Base-by-base conservation (phyloP, 2,113 vertebrate genomes). In the Catagonus wagneri region DNA sequence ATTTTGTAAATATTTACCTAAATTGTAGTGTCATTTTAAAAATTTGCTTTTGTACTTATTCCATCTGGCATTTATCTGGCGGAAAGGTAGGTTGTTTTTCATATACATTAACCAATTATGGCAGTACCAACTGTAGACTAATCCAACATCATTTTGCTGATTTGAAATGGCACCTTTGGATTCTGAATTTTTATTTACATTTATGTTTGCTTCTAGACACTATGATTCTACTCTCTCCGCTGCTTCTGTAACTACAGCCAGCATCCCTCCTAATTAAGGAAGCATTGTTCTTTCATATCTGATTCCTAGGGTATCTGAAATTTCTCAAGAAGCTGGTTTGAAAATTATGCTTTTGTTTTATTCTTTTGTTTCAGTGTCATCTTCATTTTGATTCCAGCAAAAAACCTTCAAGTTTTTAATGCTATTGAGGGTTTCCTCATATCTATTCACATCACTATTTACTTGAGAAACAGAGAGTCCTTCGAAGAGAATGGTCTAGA, bases 1-100 rank as follows among this genome's bases (percentile, higher is more conserved):
- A 66, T 52, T 93, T 90, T 14, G 44, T 79, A 93, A 91, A 72
- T 54, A 96, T 92, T 93, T 93, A 74, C 81, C 58, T 88, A 88
- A 84, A 89, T 76, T 27, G 7, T 34, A 20, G 20, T 84, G 29
- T 56, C 68, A 61, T 74, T 83, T 61, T 95, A 69, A 61, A 61
- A 65, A 65, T 85, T 93, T 85, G 4, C 3, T 83, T 89, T 92
- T 93, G n/a, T 78, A 16, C 14, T 56, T 93, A 89, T 86, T 83
- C 60, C 60, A 65, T 34, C 60, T 94, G 56, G 32, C 65, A 90
- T 96, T 92, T 92, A 44, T 89, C 94, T 88, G 13, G 60, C 20
- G 25, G 60, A n/a, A 90, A 84, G n/a, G 4, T 80, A 84, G n/a
- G 66, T 22, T 72, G 27, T 89, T 92, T 95, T 95, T 68, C 22